Percentiles rank a stretch among this genome's conserved stretches.
These are phyloP conservation scores for Halichoerus grypus DNA, from an alignment of 2,113 vertebrate species.

Conservation along the genomic window DNA sequence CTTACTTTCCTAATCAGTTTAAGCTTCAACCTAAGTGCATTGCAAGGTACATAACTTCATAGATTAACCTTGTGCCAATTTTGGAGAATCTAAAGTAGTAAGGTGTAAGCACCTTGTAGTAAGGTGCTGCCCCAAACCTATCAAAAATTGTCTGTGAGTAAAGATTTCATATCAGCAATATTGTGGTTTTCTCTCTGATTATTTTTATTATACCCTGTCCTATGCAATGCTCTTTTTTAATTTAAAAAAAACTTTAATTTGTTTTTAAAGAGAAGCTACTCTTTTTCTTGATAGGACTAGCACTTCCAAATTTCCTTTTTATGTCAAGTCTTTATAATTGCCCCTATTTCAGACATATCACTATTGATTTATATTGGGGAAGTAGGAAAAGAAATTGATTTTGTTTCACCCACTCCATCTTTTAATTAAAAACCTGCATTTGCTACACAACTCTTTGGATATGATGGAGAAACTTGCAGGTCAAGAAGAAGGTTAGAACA, in stretches of 20 bases:
- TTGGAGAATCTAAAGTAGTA: not conserved
- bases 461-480: not conserved
- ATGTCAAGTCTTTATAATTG: not conserved
- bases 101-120: not conserved
- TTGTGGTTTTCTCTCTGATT: slow-evolving; percentile 8
- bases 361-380: not conserved
- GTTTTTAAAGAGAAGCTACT: slow-evolving; percentile 33
- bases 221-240: not conserved
- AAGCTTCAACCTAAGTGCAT: not conserved
- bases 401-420: not conserved
- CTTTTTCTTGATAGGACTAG: not conserved
- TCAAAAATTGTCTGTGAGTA: not conserved
- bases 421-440: slow-evolving; percentile 48
- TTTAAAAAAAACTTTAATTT: not conserved
- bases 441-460: not conserved
- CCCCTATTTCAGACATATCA: not conserved
- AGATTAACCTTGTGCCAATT: not conserved
- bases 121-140: not conserved
- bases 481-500: not conserved
- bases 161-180: not conserved
- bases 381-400: not conserved
- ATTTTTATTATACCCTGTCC: not conserved
- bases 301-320: slow-evolving; percentile 29
- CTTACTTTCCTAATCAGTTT: slow-evolving; percentile 47
- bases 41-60: not conserved